Base-by-base conservation (phyloP, 2,888 invertebrate genomes). In the Hemaris fuciformis region DNA sequence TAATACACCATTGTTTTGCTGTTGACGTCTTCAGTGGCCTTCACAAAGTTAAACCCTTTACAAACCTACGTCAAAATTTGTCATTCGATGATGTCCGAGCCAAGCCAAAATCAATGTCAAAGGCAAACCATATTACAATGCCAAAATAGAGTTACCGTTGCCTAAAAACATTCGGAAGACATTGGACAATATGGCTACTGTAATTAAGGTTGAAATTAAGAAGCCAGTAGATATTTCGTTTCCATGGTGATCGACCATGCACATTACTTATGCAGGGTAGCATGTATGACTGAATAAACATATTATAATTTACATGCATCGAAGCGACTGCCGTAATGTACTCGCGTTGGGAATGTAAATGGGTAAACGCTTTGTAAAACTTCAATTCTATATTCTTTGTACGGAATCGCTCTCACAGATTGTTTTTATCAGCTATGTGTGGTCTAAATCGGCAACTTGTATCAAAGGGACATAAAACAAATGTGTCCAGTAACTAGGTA, bases 231-330 rank as follows among this genome's bases (percentile, higher is more conserved):
- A 10, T 25, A 23, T 57, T 27, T 15, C 64, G 64, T 67, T 72
- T 64, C 71, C 72, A 67, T 71, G 76, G 79, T 79, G 78, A 76
- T 76, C 65, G 71, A 60, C 61, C 61, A 74, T 70, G 71, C 77
- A 73, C 81, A 89, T 89, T 88, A 87, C 76, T 79, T 84, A 90
- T 90, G 88, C 91, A 87, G 84, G 87, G 83, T 87, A 83, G 84
- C 84, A 79, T 80, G 81, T 84, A 83, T 81, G 80, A 82, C 84
- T 89, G 91, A 91, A 91, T 91, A 90, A 88, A 90, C 91, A 90
- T 88, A 80, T 80, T 77, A 75, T 87, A 79, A 89, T 92, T 91
- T 88, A 88, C 90, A 92, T 92, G 91, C 91, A 90, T 87, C 88
- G 85, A 79, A 85, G 90, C 83, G 74, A 81, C 89, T 88, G 86